Base-by-base conservation (phyloP, 2,113 vertebrate genomes). In the Triplophysa tibetana region DNA sequence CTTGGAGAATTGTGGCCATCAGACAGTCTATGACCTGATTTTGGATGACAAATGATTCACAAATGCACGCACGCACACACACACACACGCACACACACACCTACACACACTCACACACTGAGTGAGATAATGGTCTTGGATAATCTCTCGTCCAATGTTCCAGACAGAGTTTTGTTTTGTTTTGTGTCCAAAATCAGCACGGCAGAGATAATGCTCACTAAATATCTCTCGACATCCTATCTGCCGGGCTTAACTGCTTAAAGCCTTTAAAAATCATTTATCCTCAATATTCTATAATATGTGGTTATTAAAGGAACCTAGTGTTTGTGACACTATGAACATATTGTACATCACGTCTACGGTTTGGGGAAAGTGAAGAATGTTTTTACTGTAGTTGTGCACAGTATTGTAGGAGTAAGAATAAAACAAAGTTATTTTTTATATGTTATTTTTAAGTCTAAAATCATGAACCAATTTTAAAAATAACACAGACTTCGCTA, bases 1-100 rank as follows among this genome's bases (percentile, higher is more conserved):
- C 76, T 81, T 76, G 82, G 82, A 83, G 81, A 77, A 83, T 78
- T 82, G 67, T 16, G 13, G 61, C 29, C 75, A 48, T 79, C 70
- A 79, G 62, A 81, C 79, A 24, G 61, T 62, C 29, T 16, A 73
- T 70, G 81, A 81, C 65, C 79, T 70, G 69, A 64, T 75, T 75
- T 81, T 54, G 67, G 21, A 69, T 61, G 50, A 74, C 50, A 43
- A 33, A 23, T 69, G 70, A 16, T 16, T 11, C 24, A 45, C 58
- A 45, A 81, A 38, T 6, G 1, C 6, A 38, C 33, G 7, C 33
- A 38, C 33, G 0, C 29, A 29, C 29, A 3, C 33, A 6, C 33
- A 4, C 33, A 29, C 26, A 3, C 26, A 33, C 33, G 6, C 33
- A 3, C 26, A 29, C 26, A 29, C 26, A 29, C 26, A 29, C n/a